Evolutionary conservation across 2,113 vertebrate genomes (phyloP).

Genomic region (Tympanuchus pallidicinctus): DNA sequence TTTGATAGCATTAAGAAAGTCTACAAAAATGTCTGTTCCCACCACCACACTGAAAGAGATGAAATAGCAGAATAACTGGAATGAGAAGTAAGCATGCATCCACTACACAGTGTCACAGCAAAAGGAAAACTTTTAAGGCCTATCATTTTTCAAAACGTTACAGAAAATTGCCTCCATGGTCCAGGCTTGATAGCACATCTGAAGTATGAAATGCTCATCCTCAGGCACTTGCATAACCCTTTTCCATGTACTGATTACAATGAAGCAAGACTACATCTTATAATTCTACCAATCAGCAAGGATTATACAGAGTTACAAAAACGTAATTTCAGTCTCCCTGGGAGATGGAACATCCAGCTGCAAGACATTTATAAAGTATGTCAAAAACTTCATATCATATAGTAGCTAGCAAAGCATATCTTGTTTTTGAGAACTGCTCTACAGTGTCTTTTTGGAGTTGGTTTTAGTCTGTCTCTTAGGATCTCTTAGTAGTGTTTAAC

Average conservation of each 20-base stretch:
- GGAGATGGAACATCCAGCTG: constrained; percentile 38
- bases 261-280: constrained; percentile 20
- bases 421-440: constrained; percentile 21
- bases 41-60: background rate
- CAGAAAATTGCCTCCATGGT: background rate
- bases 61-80: background rate
- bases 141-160: background rate
- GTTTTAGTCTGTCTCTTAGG: constrained; percentile 29
- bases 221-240: background rate
- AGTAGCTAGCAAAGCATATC: constrained; percentile 2
- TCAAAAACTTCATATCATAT: constrained; percentile 24
- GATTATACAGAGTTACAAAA: constrained; percentile 21
- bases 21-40: background rate
- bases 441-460: background rate
- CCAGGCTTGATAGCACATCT: background rate
- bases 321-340: constrained; percentile 21
- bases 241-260: background rate
- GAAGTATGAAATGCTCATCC: background rate
- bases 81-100: background rate
- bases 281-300: constrained; percentile 29
- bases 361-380: constrained; percentile 28
- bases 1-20: background rate
- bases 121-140: background rate
- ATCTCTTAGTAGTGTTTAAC: constrained; percentile 6
- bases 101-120: background rate